Conservation (phyloP, 1,140 invertebrate species). For the Gonatopus flavifemur region DNA sequence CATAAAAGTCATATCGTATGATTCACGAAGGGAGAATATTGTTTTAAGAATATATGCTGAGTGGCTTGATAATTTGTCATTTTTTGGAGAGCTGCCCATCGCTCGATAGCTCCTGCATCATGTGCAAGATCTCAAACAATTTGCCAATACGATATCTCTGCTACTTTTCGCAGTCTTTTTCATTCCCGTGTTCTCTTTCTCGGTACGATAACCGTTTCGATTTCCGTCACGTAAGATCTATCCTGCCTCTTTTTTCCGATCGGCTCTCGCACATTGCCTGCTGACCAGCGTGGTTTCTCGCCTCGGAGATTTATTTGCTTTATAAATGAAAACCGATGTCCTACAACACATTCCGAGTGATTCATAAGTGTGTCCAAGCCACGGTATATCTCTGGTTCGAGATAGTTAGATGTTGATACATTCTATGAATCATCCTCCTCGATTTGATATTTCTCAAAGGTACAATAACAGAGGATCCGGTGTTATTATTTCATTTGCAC, state of each 20-base stretch:
- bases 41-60: slow-evolving; percentile 30
- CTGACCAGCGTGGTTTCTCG: slow-evolving; percentile 27
- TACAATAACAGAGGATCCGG: no score
- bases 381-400: no score
- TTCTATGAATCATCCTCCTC: no score
- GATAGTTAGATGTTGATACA: slow-evolving; percentile 31
- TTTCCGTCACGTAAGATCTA: no score
- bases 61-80: slow-evolving; percentile 28
- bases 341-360: slow-evolving; percentile 17
- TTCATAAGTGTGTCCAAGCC: no score
- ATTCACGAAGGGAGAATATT: slow-evolving; percentile 29
- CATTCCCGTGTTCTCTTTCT: background rate
- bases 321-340: slow-evolving; percentile 43
- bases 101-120: slow-evolving; percentile 8
- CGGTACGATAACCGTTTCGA: no score
- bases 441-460: no score
- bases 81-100: slow-evolving; percentile 33
- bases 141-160: slow-evolving; percentile 27
- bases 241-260: background rate
- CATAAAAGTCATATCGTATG: no score
- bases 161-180: slow-evolving; percentile 1
- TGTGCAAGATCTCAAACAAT: slow-evolving; percentile 25
- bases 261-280: background rate
- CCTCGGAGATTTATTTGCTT: slow-evolving; percentile 40
- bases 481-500: no score